Conservation (phyloP, 2,113 vertebrate genomes). For the Argyrosomus japonicus region DNA sequence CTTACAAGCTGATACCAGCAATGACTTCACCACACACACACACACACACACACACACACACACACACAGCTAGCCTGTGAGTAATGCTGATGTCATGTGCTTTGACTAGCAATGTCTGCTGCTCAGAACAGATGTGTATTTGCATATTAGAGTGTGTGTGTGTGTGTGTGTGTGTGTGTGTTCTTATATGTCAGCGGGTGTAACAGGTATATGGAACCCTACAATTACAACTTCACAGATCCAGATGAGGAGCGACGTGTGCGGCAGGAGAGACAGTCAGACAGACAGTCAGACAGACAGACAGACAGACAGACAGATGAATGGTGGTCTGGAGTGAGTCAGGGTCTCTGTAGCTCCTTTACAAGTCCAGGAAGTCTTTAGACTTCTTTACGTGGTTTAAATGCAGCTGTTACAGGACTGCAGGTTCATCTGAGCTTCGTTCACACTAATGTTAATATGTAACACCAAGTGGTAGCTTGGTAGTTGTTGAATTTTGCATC, state of each 20-base stretch:
- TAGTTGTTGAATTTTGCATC: neutral
- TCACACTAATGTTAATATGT: too few species aligned
- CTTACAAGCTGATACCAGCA: conserved; percentile 52
- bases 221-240: conserved; percentile 45
- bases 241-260: conserved; percentile 31
- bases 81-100: conserved; percentile 79
- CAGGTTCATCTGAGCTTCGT: neutral
- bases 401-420: conserved; percentile 12
- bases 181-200: conserved; percentile 13
- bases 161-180: conserved; percentile 13
- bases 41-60: conserved; percentile 33
- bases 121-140: conserved; percentile 70
- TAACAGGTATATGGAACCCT: conserved; percentile 57
- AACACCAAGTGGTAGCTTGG: too few species aligned
- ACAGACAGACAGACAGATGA: conserved; percentile 5
- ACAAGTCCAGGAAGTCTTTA: neutral
- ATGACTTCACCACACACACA: conserved; percentile 58
- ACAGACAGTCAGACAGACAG: neutral
- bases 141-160: neutral
- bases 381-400: neutral
- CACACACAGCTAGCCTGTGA: conserved; percentile 57
- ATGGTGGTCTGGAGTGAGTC: conserved; percentile 43
- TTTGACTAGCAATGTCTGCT: conserved; percentile 66
- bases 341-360: conserved; percentile 14
- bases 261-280: neutral